Conservation (phyloP, 2,113 vertebrate species). For the Lanius ludovicianus region DNA sequence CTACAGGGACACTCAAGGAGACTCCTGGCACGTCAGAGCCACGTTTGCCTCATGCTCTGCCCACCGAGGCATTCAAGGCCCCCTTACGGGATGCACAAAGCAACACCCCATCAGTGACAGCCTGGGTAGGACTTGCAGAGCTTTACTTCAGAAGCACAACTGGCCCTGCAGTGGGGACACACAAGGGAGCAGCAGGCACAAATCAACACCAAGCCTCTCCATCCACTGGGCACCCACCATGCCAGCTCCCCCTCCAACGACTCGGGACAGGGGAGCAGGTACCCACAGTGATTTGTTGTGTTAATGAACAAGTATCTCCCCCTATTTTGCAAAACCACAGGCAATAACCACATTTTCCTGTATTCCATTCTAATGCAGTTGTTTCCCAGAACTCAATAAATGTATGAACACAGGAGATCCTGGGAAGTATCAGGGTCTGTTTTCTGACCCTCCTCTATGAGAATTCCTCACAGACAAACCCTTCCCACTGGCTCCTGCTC, state of each 20-base stretch:
- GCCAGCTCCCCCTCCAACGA: not conserved
- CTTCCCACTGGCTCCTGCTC: not conserved
- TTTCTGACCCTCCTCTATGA: not conserved
- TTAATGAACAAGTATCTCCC: not conserved
- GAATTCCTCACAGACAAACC: not conserved
- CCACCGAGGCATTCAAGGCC: rapidly evolving
- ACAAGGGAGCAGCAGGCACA: not conserved
- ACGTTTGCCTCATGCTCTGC: not conserved
- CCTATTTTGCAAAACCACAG: not conserved
- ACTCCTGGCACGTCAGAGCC: rapidly evolving
- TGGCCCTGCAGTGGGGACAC: not conserved
- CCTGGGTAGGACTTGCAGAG: not conserved
- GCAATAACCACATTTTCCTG: not conserved
- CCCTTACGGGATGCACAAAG: not conserved
- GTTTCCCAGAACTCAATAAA: not conserved
- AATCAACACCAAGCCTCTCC: not conserved
- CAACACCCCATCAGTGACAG: rapidly evolving
- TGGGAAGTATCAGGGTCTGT: rapidly evolving
- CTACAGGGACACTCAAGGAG: not conserved
- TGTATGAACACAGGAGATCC: not conserved
- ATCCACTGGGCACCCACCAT: rapidly evolving
- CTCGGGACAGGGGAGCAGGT: rapidly evolving
- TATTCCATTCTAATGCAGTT: not conserved
- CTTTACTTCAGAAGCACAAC: not conserved
- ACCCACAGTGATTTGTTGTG: rapidly evolving